Evolutionary conservation across 2,797 vertebrate genomes (phyloP), one percentile per base, ranked within the genome.

Genomic region (Hemibagrus guttatus): DNA sequence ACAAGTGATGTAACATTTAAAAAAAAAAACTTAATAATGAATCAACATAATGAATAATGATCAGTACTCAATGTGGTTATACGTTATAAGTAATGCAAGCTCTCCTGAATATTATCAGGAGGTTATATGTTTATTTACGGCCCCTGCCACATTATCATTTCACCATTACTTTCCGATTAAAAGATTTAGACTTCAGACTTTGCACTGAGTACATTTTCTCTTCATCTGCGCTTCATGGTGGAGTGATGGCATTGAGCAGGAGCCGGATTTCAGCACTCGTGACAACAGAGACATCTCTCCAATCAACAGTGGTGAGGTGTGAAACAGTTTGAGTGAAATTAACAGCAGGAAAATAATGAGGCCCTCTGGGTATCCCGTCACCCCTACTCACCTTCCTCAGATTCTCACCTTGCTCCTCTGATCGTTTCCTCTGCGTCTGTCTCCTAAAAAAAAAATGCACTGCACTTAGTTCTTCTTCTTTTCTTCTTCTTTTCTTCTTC

Each of bases 261-360:
- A 91, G 83, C 91, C 86, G 93, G 94, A 93, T 93, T 92, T 90
- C 93, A 91, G 93, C 88, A 90, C 86, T 89, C 87, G 91, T 92
- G 93, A 93, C 90, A 91, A 93, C 92, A 93, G 89, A 93, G 93
- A 83, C 89, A 89, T 93, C 90, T 93, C 93, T 94, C 94, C 93
- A 93, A 95, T 96, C 95, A 95, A 96, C 94, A 93, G 93, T 92
- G 94, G 93, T 88, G 92, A 95, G 93, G 94, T 95, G 94, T 95
- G 94, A 96, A 96, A 94, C 95, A 93, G 93, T 94, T 93, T 91
- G 91, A 94, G 92, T 93, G 90, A 95, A 95, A 95, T 95, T 96
- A 96, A 95, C 95, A 95, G 94, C 94, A 95, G 93, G 95, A 95
- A 94, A 96, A 96, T 96, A 96, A 96, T 96, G 95, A 96, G 95